Conservation (phyloP, 1,140 invertebrate species). For the Drosophila bipectinata region DNA sequence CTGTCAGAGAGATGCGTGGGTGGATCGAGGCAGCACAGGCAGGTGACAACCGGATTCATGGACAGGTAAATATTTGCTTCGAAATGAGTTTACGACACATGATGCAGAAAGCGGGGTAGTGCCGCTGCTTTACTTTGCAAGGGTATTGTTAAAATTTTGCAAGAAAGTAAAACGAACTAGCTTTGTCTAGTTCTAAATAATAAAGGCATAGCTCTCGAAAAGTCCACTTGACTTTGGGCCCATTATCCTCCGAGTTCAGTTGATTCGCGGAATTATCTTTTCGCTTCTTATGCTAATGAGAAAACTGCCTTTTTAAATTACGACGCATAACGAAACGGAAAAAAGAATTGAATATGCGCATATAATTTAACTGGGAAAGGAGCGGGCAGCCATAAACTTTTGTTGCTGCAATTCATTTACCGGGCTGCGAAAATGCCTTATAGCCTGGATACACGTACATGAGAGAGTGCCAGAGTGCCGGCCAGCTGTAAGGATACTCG, state of each 20-base stretch:
- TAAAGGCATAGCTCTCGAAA: background rate
- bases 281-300: slow-evolving; percentile 53
- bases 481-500: slow-evolving; percentile 23
- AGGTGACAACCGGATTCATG: slow-evolving; percentile 27
- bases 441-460: slow-evolving; percentile 17
- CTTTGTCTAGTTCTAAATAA: background rate
- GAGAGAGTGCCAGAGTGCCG: background rate
- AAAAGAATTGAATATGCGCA: slow-evolving; percentile 35
- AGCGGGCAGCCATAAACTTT: slow-evolving; percentile 58
- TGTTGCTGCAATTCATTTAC: slow-evolving; percentile 67
- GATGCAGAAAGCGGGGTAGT: background rate
- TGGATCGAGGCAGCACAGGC: slow-evolving; percentile 8
- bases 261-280: slow-evolving; percentile 48
- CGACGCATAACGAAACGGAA: slow-evolving; percentile 34
- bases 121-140: background rate
- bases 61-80: slow-evolving; percentile 36
- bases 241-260: background rate
- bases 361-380: slow-evolving; percentile 27
- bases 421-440: slow-evolving; percentile 27
- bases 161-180: too few species aligned
- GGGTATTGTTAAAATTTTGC: too few species aligned
- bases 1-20: slow-evolving; percentile 25
- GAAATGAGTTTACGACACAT: slow-evolving; percentile 21
- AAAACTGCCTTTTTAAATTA: slow-evolving; percentile 63
- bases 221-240: background rate